A percentile compares a stretch with the other conserved stretches of the same genome.
Evolutionary conservation across 2,113 vertebrate genomes (phyloP).

Genomic region (Illadopsis cleaveri): DNA sequence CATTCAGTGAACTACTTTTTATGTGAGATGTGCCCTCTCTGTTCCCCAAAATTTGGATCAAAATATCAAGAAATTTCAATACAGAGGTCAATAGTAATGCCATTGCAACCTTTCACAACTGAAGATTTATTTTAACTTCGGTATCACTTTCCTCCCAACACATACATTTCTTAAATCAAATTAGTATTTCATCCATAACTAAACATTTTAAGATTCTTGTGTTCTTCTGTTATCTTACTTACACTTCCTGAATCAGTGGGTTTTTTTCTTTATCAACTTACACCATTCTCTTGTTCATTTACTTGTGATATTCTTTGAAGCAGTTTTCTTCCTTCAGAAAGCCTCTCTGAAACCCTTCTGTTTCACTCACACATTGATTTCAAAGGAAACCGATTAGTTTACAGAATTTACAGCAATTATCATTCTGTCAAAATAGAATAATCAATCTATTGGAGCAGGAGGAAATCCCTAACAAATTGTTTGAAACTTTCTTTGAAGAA

Average conservation of each 20-base stretch:
- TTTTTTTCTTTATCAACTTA: not conserved
- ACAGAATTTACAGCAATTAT: not conserved
- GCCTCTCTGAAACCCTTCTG: not conserved
- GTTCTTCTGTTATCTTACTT: not conserved
- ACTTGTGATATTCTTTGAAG: not conserved
- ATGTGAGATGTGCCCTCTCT: not conserved
- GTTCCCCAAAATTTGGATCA: not conserved
- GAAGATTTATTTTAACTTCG: not conserved
- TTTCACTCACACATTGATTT: not conserved
- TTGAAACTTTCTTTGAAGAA: accelerated
- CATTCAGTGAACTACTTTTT: not conserved
- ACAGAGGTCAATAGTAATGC: not conserved
- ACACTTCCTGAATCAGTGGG: not conserved
- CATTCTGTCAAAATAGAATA: not conserved
- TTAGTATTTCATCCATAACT: not conserved
- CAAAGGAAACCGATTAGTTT: not conserved
- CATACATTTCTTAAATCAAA: not conserved
- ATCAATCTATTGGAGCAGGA: not conserved
- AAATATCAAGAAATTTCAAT: not conserved
- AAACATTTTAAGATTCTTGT: not conserved
- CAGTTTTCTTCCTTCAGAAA: not conserved
- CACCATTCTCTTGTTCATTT: not conserved
- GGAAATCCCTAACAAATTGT: not conserved
- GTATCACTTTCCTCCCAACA: not conserved
- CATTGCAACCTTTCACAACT: not conserved